phyloP scores from a whole-genome alignment of 2,888 invertebrate genomes.

The Sphaeridia pumilis region DNA sequence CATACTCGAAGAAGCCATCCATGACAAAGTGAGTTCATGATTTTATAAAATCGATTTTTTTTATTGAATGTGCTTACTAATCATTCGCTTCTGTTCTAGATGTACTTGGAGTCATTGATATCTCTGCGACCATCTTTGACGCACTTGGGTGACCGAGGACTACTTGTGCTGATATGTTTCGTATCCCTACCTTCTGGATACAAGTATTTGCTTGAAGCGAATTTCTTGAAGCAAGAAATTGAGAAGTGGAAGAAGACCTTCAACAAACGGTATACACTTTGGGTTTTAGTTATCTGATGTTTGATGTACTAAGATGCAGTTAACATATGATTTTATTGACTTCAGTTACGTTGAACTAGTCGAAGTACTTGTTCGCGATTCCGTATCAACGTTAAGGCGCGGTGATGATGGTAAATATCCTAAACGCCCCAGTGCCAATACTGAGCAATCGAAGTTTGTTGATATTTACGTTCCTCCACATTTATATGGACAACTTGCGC shows the following conservation, averaged over 20 bases:
- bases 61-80: neutral
- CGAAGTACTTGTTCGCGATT: constrained; percentile 78
- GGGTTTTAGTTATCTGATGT: neutral
- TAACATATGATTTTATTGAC: neutral
- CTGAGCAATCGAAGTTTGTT: constrained; percentile 37
- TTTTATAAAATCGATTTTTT: neutral
- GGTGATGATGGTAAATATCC: constrained; percentile 66
- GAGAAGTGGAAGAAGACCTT: constrained; percentile 65
- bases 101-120: constrained; percentile 62
- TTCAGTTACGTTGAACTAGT: constrained; percentile 70
- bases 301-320: neutral
- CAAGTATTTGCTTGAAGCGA: constrained; percentile 49
- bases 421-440: constrained; percentile 49
- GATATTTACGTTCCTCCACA: constrained; percentile 55
- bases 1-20: constrained; percentile 84
- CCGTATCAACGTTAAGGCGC: constrained; percentile 69
- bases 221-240: constrained; percentile 58
- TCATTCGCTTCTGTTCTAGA: constrained; percentile 41
- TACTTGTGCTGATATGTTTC: constrained; percentile 61
- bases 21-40: constrained; percentile 54
- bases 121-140: constrained; percentile 56
- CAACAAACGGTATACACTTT: constrained; percentile 51
- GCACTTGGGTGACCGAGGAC: constrained; percentile 62
- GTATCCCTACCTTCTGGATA: constrained; percentile 62
- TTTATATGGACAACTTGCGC: constrained; percentile 69